Evolutionary conservation across 2,797 vertebrate species (phyloP), one percentile per base, ranked within the genome.

Genomic region (Xenops minutus): DNA sequence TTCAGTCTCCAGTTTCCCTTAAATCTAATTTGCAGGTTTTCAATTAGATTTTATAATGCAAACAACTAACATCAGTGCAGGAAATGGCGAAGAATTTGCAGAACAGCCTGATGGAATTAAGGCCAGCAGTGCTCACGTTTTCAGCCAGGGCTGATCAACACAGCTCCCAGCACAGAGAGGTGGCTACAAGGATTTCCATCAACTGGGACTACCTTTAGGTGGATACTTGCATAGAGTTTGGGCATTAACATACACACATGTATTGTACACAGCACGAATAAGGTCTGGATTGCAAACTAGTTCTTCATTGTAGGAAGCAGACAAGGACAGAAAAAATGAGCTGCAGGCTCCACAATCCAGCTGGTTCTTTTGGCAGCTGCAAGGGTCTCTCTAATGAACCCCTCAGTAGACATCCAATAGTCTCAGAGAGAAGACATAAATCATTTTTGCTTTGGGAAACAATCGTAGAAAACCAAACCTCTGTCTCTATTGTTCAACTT

Each of bases 11-110:
- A 63, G 48, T 69, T 79, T 63, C 44, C 37, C 37, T 27, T 34
- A 82, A 92, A 96, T 74, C n/a, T 55, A 74, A 92, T 93, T 86
- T 89, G 15, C 52, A 86, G 59, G 44, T 76, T 93, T 92, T 78
- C 83, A 72, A 41, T 89, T 86, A 77, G 69, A 78, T 89, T 88
- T 69, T 84, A 29, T 44, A 80, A 72, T 17, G 58, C 61, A 93
- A 85, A 34, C 36, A 90, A 78, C 41, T 51, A 62, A 67, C 36
- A 76, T 59, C 52, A 87, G 34, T 56, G 48, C 93, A 89, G 64
- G 67, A 87, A 59, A 73, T 2, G 21, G 81, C 9, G 10, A 89
- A 81, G 62, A 72, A 86, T 75, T 94, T 71, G n/a, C 44, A 73
- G 62, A 93, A 49, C 7, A 64, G 56, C 36, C 43, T 86, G 88